A percentile compares a stretch with the other conserved stretches of the same genome.
Conservation (phyloP, 2,888 invertebrate genomes). For the Holacanthella duospinosa region DNA sequence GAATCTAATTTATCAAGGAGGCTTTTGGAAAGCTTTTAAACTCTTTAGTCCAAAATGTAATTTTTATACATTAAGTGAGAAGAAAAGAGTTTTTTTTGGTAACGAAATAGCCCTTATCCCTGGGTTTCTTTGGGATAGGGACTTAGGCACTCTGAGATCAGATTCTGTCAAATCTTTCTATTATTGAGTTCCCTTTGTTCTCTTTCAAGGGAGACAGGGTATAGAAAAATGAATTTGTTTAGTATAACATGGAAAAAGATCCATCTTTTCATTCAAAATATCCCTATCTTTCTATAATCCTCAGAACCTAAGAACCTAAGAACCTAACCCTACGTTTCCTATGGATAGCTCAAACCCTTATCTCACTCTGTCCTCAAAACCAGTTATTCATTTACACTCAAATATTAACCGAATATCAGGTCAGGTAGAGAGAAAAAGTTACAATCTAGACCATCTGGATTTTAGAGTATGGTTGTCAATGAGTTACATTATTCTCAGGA, state of each 20-base stretch:
- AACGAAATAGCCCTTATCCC: neutral
- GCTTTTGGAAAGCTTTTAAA: neutral
- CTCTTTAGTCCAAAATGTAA: neutral
- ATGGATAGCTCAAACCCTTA: neutral
- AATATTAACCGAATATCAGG: neutral
- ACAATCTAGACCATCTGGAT: no score
- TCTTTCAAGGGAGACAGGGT: neutral
- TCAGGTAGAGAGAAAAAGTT: neutral
- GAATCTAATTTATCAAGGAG: slow-evolving; percentile 1
- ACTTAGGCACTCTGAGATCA: neutral
- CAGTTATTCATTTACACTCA: neutral
- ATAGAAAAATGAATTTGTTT: slow-evolving; percentile 4
- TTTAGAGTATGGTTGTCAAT: no score
- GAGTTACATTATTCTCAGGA: no score
- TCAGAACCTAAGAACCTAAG: neutral
- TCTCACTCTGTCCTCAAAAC: neutral
- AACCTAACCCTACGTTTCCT: no score
- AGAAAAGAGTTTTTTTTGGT: neutral
- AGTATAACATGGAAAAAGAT: neutral
- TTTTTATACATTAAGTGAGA: neutral
- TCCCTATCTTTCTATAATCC: neutral
- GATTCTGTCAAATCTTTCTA: slow-evolving; percentile 5
- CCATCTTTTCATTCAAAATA: neutral
- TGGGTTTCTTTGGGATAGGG: neutral
- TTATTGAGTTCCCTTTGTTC: slow-evolving; percentile 6